Conservation (phyloP, 2,797 vertebrate genomes). For the Chelonia mydas region DNA sequence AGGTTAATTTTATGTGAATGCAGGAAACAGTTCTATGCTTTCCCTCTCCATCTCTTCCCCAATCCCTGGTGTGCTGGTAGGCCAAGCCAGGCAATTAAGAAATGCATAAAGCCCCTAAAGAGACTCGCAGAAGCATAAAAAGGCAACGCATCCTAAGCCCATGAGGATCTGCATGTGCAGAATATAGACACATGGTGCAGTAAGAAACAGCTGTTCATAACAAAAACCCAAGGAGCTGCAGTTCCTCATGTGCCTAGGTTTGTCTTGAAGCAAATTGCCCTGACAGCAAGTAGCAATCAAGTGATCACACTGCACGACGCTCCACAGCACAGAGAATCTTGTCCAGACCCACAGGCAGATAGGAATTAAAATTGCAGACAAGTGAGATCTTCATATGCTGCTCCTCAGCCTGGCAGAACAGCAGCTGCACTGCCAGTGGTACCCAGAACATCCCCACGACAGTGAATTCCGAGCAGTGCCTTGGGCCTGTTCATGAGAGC, state of each 20-base stretch:
- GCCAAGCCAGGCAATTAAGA: neutral
- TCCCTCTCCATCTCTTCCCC: neutral
- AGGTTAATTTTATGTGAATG: neutral
- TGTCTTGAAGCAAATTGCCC: neutral
- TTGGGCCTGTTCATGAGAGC: neutral
- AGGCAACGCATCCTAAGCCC: neutral
- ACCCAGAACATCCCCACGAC: neutral
- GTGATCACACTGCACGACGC: neutral
- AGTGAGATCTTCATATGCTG: neutral
- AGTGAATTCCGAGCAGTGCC: neutral
- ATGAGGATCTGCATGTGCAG: neutral
- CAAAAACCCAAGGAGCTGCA: neutral
- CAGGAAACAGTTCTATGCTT: neutral
- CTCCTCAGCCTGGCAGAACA: neutral
- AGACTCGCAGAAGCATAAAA: conserved; percentile 21
- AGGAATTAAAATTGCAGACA: neutral
- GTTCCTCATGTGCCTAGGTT: fast-evolving
- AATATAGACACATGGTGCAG: fast-evolving
- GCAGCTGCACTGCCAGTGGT: fast-evolving
- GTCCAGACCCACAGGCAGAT: neutral
- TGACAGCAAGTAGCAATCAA: neutral
- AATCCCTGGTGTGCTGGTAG: neutral
- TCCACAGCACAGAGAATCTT: neutral
- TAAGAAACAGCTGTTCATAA: neutral
- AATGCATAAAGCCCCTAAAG: neutral